Evolutionary conservation across 2,113 vertebrate genomes (phyloP).

Genomic region (Acrocephalus kingi): DNA sequence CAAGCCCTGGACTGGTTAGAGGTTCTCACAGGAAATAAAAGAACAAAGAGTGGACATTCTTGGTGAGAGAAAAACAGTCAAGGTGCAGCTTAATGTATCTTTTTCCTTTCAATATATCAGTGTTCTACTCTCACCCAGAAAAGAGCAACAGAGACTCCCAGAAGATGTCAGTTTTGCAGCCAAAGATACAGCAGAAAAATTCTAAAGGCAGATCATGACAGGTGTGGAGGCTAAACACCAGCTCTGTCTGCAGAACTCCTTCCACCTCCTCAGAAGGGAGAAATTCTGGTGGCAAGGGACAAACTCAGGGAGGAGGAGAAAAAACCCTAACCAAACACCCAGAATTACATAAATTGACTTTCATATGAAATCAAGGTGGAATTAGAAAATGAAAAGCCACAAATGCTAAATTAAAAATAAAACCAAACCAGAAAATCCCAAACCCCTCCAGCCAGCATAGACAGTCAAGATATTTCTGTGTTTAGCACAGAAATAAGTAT

Average conservation of each 20-base stretch:
- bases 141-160: background rate
- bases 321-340: background rate
- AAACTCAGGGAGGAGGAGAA: background rate
- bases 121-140: background rate
- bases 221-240: background rate
- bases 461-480: background rate
- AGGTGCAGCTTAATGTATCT: background rate
- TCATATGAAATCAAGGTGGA: background rate
- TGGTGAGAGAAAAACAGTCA: background rate
- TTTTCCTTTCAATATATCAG: background rate
- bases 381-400: background rate
- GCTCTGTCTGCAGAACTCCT: background rate
- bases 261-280: background rate
- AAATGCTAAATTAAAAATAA: background rate
- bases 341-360: background rate
- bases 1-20: background rate
- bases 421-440: background rate
- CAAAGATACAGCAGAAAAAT: background rate
- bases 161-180: background rate
- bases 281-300: background rate
- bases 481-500: background rate
- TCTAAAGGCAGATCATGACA: background rate
- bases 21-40: background rate
- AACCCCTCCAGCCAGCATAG: background rate
- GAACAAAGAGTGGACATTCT: background rate